These are phyloP conservation scores for Thera obeliscata DNA, from an alignment of 2,888 invertebrate genomes.

Conservation along the genomic window DNA sequence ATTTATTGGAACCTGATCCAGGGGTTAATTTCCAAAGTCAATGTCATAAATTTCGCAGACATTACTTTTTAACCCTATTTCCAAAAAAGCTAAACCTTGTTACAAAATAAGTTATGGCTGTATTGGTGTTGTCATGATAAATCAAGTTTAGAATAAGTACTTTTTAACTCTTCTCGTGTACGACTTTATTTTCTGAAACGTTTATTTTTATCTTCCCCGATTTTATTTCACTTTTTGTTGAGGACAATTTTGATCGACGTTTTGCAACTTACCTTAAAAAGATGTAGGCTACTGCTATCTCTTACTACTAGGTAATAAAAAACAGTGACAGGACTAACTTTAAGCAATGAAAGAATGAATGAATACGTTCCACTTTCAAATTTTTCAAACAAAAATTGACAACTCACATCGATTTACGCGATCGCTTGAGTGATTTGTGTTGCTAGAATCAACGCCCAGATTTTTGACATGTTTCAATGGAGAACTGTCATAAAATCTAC, in stretches of 20 bases:
- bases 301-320: background rate
- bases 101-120: slow-evolving; percentile 24
- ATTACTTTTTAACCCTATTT: slow-evolving; percentile 5
- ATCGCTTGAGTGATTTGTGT: too few relatives aligned
- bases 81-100: slow-evolving; percentile 14
- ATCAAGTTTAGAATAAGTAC: slow-evolving; percentile 15
- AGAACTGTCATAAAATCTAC: too few relatives aligned
- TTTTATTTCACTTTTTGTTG: slow-evolving; percentile 32
- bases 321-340: too few relatives aligned
- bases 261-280: too few relatives aligned
- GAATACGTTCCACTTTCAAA: too few relatives aligned
- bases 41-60: background rate
- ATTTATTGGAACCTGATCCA: background rate
- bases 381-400: too few relatives aligned
- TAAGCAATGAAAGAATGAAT: too few relatives aligned
- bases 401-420: too few relatives aligned
- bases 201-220: slow-evolving; percentile 33
- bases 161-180: slow-evolving; percentile 42
- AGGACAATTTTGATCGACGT: slow-evolving; percentile 29
- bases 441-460: background rate
- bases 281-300: background rate
- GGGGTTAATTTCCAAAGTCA: slow-evolving; percentile 1
- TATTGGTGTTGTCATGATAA: slow-evolving; percentile 21
- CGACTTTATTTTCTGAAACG: slow-evolving; percentile 30
- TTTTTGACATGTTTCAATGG: slow-evolving; percentile 4